A percentile compares a stretch with the other conserved stretches of the same genome.
Evolutionary conservation across 2,888 invertebrate species (phyloP).

Genomic region (Ischnura elegans): DNA sequence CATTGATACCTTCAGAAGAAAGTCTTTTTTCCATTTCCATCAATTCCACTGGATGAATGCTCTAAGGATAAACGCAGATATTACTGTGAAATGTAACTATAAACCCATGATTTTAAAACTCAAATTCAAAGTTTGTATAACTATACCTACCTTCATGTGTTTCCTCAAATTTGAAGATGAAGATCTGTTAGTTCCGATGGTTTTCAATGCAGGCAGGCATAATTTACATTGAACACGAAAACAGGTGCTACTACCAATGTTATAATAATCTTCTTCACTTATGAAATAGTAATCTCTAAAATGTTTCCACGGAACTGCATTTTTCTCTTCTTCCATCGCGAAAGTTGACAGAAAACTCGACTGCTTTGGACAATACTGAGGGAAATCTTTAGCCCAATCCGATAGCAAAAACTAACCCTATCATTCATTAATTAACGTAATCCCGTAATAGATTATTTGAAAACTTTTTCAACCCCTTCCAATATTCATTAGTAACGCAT

Average conservation of each 20-base stretch:
- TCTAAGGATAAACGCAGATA: not conserved
- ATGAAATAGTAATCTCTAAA: not conserved
- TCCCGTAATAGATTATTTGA: no score
- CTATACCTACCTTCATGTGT: slow-evolving; percentile 6
- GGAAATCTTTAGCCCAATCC: not conserved
- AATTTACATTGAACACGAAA: not conserved
- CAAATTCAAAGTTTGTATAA: not conserved
- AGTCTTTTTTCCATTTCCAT: not conserved
- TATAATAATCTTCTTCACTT: not conserved
- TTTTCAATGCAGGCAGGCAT: not conserved
- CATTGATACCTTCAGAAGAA: not conserved
- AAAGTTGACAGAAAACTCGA: not conserved
- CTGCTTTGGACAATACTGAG: no score
- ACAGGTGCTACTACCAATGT: not conserved
- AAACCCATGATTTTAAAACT: not conserved
- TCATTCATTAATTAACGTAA: not conserved
- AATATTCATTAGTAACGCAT: not conserved
- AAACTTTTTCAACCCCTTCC: no score
- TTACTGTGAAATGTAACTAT: not conserved
- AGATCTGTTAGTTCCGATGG: not conserved
- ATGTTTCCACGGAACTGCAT: not conserved
- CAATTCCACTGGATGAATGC: not conserved
- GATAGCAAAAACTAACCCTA: not conserved
- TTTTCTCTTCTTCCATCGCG: not conserved
- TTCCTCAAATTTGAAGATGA: not conserved